Conservation (phyloP, 2,888 invertebrate genomes). For the Amphipyra berbera region DNA sequence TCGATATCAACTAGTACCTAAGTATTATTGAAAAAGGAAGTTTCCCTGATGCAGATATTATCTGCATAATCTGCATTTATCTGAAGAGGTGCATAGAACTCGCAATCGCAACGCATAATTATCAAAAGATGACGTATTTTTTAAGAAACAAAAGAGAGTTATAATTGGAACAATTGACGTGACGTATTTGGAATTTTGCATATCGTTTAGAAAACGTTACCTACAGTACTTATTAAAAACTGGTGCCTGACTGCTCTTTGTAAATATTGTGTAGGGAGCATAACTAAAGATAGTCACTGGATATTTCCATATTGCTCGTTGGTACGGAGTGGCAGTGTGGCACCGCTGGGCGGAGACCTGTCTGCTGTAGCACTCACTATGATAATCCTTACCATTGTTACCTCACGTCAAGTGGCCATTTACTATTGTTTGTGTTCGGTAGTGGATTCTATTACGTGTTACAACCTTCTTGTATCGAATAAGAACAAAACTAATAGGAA, state of each 20-base stretch:
- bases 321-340: constrained; percentile 61
- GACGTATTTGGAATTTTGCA: no score
- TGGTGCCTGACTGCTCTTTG: constrained; percentile 39
- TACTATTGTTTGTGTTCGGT: constrained; percentile 80
- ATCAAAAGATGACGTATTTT: no score
- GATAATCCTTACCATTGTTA: constrained; percentile 78
- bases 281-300: constrained; percentile 58
- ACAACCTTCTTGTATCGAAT: constrained; percentile 36
- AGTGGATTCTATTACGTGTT: constrained; percentile 61
- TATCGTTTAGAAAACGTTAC: background rate
- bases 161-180: no score
- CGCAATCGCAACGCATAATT: no score
- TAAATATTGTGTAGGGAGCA: constrained; percentile 46
- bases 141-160: no score
- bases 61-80: no score
- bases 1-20: no score
- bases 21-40: no score
- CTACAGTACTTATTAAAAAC: constrained; percentile 1
- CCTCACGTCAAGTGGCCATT: constrained; percentile 70
- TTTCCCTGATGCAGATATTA: no score
- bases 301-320: constrained; percentile 70
- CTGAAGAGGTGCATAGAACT: no score
- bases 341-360: constrained; percentile 73
- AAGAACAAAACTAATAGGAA: constrained; percentile 43
- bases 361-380: constrained; percentile 70